Evolutionary conservation across 2,113 vertebrate species (phyloP).

Genomic region (Caloenas nicobarica): DNA sequence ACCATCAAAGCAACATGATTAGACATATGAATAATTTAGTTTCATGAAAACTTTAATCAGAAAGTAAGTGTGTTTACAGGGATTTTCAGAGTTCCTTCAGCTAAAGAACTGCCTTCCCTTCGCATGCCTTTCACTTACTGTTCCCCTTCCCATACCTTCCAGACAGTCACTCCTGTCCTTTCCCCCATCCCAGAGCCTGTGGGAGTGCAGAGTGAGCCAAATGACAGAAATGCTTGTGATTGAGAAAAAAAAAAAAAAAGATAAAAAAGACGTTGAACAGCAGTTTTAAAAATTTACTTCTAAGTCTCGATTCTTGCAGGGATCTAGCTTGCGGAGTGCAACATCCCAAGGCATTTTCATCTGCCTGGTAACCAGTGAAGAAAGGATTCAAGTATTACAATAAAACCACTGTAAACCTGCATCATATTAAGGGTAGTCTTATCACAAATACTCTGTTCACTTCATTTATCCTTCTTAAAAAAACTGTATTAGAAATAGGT

Average conservation of each 20-base stretch:
- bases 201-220: not conserved
- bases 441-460: not conserved
- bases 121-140: not conserved
- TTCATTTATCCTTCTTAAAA: not conserved
- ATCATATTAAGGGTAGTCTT: not conserved
- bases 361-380: not conserved
- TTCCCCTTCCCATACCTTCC: not conserved
- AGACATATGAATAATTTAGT: not conserved
- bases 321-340: not conserved
- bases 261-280: not conserved
- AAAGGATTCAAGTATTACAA: not conserved
- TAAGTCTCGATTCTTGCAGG: not conserved
- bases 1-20: not conserved
- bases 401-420: not conserved
- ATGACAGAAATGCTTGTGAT: fast-evolving
- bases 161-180: not conserved
- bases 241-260: not conserved
- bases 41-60: not conserved
- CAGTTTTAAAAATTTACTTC: not conserved
- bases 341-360: not conserved
- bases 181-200: not conserved
- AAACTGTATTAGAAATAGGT: not conserved
- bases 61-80: not conserved
- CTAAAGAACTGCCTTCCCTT: not conserved
- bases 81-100: not conserved